These are phyloP conservation scores for Gnathonemus longibarbis DNA, from an alignment of 2,113 vertebrate genomes.

Conservation along the genomic window DNA sequence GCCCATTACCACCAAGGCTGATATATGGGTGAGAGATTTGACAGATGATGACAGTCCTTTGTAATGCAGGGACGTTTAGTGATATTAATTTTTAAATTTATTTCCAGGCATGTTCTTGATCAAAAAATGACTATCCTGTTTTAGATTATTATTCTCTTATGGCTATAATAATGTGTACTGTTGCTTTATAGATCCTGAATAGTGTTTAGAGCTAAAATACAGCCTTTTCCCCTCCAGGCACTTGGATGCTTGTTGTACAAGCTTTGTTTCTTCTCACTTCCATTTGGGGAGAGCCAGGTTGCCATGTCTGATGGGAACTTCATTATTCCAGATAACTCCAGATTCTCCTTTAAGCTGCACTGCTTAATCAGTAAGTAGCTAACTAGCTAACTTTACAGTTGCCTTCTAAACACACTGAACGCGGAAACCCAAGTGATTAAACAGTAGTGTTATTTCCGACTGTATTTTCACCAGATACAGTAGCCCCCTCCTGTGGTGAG, in stretches of 20 bases:
- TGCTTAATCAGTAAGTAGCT: conserved; percentile 86
- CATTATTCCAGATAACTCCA: conserved; percentile 87
- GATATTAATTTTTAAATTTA: not conserved
- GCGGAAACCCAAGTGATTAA: not conserved
- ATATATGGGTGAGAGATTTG: conserved; percentile 84
- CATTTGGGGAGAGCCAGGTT: conserved; percentile 97
- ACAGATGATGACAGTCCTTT: not conserved
- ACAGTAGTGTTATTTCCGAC: not conserved
- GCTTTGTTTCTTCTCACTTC: conserved; percentile 96
- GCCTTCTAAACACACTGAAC: not conserved
- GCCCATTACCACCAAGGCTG: conserved; percentile 92
- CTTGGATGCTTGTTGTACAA: conserved; percentile 98
- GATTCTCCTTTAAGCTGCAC: conserved; percentile 80
- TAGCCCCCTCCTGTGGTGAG: not conserved
- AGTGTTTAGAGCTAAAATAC: not conserved
- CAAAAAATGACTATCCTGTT: not conserved
- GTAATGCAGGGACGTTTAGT: not conserved
- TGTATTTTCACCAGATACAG: not conserved
- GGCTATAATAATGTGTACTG: not conserved
- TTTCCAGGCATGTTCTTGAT: not conserved
- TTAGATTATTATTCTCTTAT: not conserved
- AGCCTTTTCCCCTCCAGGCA: conserved; percentile 62
- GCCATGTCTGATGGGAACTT: conserved; percentile 96
- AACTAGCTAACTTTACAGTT: not conserved
- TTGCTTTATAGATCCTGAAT: not conserved